Percentiles rank a stretch among this genome's conserved stretches.
phyloP scores from a whole-genome alignment of 2,113 vertebrate species.

The Scytalopus superciliaris region DNA sequence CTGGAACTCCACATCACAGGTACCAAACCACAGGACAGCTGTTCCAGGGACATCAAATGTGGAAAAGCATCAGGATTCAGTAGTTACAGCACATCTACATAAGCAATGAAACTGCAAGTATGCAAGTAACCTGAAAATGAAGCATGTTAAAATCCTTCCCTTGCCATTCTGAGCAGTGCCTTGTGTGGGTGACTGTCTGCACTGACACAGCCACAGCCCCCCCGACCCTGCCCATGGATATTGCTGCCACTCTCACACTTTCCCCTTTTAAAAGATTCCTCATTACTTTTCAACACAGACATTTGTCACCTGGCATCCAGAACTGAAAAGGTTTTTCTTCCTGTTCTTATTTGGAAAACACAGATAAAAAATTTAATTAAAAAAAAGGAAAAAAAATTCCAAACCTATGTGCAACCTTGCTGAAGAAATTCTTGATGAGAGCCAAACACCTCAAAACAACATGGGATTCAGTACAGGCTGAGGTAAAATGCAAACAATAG shows the following conservation, averaged over 20 bases:
- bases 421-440: not conserved
- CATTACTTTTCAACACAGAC: not conserved
- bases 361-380: not conserved
- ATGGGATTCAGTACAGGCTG: not conserved
- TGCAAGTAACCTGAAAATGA: not conserved
- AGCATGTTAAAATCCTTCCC: not conserved
- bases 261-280: not conserved
- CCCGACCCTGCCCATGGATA: not conserved
- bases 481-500: not conserved
- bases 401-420: not conserved
- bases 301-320: not conserved
- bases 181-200: not conserved
- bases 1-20: not conserved
- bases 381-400: not conserved
- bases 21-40: not conserved
- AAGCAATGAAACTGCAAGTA: not conserved
- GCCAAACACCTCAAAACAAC: not conserved
- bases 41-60: not conserved
- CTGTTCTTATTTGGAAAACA: not conserved
- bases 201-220: fast-evolving
- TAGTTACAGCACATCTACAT: not conserved
- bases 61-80: not conserved
- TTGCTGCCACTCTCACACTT: not conserved
- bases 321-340: not conserved
- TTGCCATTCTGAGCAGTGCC: not conserved